phyloP scores from a whole-genome alignment of 64 coral and sea anemone genomes.

The Porites australiensis region DNA sequence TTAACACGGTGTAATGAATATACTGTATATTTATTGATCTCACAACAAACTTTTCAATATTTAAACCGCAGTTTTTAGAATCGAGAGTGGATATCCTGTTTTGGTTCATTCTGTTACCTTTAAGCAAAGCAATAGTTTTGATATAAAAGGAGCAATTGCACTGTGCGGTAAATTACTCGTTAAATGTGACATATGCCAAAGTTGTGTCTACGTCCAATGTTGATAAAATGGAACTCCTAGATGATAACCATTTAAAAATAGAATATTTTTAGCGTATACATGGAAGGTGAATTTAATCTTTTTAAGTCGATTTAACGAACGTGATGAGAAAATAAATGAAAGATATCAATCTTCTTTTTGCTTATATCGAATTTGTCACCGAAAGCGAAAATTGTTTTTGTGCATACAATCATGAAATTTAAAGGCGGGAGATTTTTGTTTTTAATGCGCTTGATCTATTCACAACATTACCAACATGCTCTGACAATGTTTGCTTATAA shows the following conservation, averaged over 20 bases:
- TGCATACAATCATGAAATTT: too few relatives aligned
- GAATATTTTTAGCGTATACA: neutral
- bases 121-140: neutral
- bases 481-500: neutral
- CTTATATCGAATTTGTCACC: neutral
- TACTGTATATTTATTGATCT: too few relatives aligned
- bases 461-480: neutral
- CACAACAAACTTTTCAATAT: too few relatives aligned
- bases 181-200: neutral
- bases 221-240: neutral
- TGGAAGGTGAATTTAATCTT: conserved; percentile 11
- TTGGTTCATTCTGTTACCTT: neutral
- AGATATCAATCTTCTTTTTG: neutral
- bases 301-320: neutral
- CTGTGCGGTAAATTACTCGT: neutral
- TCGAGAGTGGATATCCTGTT: neutral
- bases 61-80: too few relatives aligned
- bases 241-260: neutral
- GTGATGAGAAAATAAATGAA: neutral
- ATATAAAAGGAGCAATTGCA: neutral
- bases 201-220: neutral
- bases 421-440: neutral
- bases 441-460: conserved; percentile 2
- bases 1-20: too few relatives aligned
- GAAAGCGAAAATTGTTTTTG: neutral